Base-by-base conservation (phyloP, 2,113 vertebrate genomes). In the Calonectris borealis region DNA sequence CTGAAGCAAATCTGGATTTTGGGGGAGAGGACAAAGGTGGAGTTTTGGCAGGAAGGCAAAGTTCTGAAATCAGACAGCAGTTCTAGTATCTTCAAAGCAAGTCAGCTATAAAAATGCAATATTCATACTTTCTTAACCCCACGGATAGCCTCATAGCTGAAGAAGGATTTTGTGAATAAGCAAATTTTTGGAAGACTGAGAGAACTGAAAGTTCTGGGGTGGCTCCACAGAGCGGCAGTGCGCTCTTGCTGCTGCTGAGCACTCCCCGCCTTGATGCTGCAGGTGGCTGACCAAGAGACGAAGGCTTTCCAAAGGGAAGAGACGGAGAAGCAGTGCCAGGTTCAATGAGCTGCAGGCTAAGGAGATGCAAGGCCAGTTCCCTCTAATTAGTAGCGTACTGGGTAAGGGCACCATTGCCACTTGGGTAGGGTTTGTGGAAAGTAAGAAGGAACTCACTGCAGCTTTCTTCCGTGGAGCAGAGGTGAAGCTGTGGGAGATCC, bases 261-360 rank as follows among this genome's bases (percentile, higher is more conserved):
- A 2, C 40, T 73, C 34, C 26, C 34, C 0, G 0, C 40, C 40
- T 61, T n/a, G 32, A 38, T 44, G 52, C 40, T 68, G 25, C 12
- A 7, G 16, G 16, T 44, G 27, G 16, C 13, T 88, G 36, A 27
- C 55, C 73, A 62, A 11, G 60, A 58, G 36, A 12, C 26, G 54
- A 61, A 72, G 36, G 29, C 3, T 77, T 86, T 77, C 46, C 80
- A n/a, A 57, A 77, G 55, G 36, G 55, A 81, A 51, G 25, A 73
- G 69, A 4, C 8, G n/a, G 36, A 80, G 40, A 15, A 84, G 19
- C 36, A 46, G 21, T 13, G 13, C 3, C 22, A 81, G 14, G 42
- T 22, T 78, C 84, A 31, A 3, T 0, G 4, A 83, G 49, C 40
- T 72, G 26, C n/a, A 62, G 21, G n/a, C 18, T 18, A 25, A 86